Percentiles rank a stretch among this genome's conserved stretches.
Conservation (phyloP, 2,797 vertebrate species). For the Sebastes vulpes region DNA sequence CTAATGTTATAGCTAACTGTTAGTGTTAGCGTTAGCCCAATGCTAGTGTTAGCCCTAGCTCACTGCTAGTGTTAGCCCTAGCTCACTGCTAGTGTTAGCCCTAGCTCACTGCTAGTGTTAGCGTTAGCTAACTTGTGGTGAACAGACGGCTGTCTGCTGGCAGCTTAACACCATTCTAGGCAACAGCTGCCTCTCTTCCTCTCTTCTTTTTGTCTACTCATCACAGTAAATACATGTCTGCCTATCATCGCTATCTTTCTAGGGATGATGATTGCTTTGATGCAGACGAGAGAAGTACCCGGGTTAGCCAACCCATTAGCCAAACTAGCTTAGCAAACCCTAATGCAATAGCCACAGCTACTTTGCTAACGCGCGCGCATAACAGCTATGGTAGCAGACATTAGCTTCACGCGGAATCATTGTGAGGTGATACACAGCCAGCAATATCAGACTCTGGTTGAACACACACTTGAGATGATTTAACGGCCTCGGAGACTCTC, state of each 20-base stretch:
- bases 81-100: too few species aligned
- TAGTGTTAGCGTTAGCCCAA: too few species aligned
- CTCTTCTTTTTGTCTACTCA: too few species aligned
- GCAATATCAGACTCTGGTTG: too few species aligned
- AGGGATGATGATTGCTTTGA: not conserved
- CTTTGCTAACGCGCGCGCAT: constrained; percentile 62
- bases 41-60: too few species aligned
- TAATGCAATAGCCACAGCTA: constrained; percentile 14
- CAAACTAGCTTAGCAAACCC: constrained; percentile 43
- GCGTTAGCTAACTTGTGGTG: constrained; percentile 6
- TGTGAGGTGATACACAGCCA: not conserved
- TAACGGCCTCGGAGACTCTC: constrained; percentile 1
- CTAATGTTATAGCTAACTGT: too few species aligned
- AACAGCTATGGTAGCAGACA: not conserved
- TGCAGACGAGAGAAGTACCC: not conserved
- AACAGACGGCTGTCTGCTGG: not conserved
- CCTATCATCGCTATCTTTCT: not conserved
- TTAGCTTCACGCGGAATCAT: not conserved
- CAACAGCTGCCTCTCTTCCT: not conserved
- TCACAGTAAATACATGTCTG: not conserved
- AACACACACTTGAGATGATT: too few species aligned
- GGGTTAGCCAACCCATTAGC: constrained; percentile 25
- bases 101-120: not conserved
- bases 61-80: too few species aligned
- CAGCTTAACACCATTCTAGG: not conserved